Base-by-base conservation (phyloP, 2,113 vertebrate genomes). In the Sinocyclocheilus maitianheensis region DNA sequence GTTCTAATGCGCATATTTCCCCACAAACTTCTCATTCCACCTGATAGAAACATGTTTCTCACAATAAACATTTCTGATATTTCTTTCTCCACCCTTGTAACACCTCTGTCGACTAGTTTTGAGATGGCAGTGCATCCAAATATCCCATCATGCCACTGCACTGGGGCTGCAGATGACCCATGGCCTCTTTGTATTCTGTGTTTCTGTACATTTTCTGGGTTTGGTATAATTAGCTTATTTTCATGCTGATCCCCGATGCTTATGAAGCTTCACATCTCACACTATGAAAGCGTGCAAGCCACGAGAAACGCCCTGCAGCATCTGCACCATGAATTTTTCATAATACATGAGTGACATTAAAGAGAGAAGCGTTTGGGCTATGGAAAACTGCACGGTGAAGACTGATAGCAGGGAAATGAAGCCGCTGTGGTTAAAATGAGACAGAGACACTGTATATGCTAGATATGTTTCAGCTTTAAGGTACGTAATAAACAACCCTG, bases 151-250 rank as follows among this genome's bases (percentile, higher is more conserved):
- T 20, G 55, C 34, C 24, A 3, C 48, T 48, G 11, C 37, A 71
- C 13, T 67, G 26, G 30, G 26, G 65, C 65, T 16, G 65, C 65
- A 30, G 13, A 16, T 48, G 46, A 48, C 46, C 11, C 46, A 48
- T 11, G 46, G 46, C 46, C 9, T 48, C 46, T 48, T 3, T 48
- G 10, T 11, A 69, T 34, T 5, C 1, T 5, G 5, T 65, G 26
- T 26, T 65, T 65, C 24, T 2, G 30, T 3, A 67, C 63, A 30
- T 72, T 72, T 10, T 18, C 34, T 4, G 0, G 63, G n/a, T 82
- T 78, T 87, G 71, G 81, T 81, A 77, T 63, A 86, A 22, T 18
- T 89, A 85, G 74, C 85, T 86, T 87, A 84, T 88, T 90, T 88
- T 77, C 63, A 77, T 6, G 69, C 71, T 88, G 85, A 88, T 86